Percentiles rank a stretch among this genome's conserved stretches.
Evolutionary conservation across 2,888 invertebrate species (phyloP).

Genomic region (Tridacna crocea): DNA sequence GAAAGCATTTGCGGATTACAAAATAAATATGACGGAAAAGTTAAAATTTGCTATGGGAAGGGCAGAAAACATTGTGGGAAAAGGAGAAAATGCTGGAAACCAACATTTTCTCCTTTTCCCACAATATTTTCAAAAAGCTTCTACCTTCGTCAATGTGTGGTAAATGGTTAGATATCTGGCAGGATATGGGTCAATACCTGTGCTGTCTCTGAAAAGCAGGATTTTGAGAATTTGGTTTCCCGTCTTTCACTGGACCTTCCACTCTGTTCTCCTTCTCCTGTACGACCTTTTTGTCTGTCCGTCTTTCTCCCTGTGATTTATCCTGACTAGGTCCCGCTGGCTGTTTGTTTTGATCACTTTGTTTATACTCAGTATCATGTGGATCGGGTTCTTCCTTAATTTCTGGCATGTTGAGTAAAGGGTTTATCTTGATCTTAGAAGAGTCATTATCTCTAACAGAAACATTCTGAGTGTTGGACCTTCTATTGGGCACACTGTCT

Average conservation of each 20-base stretch:
- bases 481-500: constrained; percentile 13
- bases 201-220: neutral
- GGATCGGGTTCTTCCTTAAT: constrained; percentile 51
- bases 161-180: too few relatives aligned
- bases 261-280: constrained; percentile 14
- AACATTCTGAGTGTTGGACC: neutral
- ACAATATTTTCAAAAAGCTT: too few relatives aligned
- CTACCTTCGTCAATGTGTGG: too few relatives aligned
- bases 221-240: constrained; percentile 7
- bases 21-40: too few relatives aligned
- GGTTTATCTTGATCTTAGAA: constrained; percentile 13
- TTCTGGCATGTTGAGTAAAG: constrained; percentile 22
- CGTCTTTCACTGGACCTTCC: neutral
- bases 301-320: neutral
- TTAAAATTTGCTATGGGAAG: too few relatives aligned
- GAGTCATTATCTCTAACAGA: neutral
- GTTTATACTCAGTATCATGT: constrained; percentile 33
- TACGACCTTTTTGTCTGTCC: neutral
- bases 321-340: neutral
- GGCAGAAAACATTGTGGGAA: too few relatives aligned
- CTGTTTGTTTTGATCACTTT: constrained; percentile 5
- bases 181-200: too few relatives aligned
- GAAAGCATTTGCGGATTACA: too few relatives aligned
- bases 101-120: too few relatives aligned
- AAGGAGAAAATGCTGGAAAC: too few relatives aligned